Evolutionary conservation across 2,113 vertebrate genomes (phyloP).

Genomic region (Mustela lutreola): DNA sequence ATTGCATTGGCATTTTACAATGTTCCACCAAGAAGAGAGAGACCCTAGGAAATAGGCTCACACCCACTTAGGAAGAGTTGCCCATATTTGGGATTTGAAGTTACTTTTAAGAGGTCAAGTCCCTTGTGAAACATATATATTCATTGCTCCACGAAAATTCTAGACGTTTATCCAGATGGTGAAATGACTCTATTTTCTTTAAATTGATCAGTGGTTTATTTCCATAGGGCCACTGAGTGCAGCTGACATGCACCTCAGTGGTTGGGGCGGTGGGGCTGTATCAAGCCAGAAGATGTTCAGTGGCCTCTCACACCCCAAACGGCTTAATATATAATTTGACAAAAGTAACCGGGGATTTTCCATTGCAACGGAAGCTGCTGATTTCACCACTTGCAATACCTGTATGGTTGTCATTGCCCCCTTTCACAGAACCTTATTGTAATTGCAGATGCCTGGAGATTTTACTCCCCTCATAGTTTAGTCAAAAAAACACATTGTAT

Average conservation of each 20-base stretch:
- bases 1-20: not conserved
- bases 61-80: conserved; percentile 58
- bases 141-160: conserved; percentile 42
- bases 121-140: not conserved
- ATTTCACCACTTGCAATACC: conserved; percentile 18
- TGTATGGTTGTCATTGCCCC: not conserved
- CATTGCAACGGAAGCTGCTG: conserved; percentile 6
- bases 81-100: conserved; percentile 64
- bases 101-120: not conserved
- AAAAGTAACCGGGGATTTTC: not conserved
- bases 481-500: not conserved
- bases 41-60: conserved; percentile 79
- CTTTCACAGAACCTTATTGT: not conserved
- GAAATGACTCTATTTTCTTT: conserved; percentile 59
- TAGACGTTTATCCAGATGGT: conserved; percentile 46
- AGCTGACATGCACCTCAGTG: not conserved
- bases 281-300: conserved; percentile 5
- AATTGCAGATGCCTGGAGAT: conserved; percentile 7
- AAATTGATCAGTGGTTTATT: conserved; percentile 49
- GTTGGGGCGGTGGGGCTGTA: rapidly evolving
- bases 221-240: not conserved
- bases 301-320: conserved; percentile 32
- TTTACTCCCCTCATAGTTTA: conserved; percentile 7
- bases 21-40: not conserved
- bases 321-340: conserved; percentile 59